Conservation (phyloP, 2,113 vertebrate genomes). For the Corynorhinus townsendii region DNA sequence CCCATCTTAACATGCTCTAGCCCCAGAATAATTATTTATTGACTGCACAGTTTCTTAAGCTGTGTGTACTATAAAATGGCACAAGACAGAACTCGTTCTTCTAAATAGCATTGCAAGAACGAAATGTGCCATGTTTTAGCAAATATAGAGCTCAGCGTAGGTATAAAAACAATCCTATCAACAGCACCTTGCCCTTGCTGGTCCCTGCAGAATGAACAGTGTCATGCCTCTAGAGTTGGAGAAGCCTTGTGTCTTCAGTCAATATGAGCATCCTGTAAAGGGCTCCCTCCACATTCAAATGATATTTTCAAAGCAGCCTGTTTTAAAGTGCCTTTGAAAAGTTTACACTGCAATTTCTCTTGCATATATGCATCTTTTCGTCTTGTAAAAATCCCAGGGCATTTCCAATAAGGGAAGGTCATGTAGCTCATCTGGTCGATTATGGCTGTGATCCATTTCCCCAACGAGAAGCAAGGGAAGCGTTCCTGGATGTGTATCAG, state of each 20-base stretch:
- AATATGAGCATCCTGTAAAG: neutral
- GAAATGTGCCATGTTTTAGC: neutral
- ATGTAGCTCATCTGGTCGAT: slow-evolving; percentile 43
- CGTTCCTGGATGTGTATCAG: slow-evolving; percentile 43
- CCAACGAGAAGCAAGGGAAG: slow-evolving; percentile 41
- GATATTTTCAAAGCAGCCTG: slow-evolving; percentile 18
- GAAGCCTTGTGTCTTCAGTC: neutral
- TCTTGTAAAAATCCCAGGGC: slow-evolving; percentile 55
- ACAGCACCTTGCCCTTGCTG: neutral
- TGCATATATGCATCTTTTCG: slow-evolving; percentile 28
- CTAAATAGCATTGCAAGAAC: neutral
- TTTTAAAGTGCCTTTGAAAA: slow-evolving; percentile 44
- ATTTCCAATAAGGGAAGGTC: slow-evolving; percentile 69
- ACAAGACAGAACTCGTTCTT: neutral
- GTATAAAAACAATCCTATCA: neutral
- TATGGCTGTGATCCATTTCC: slow-evolving; percentile 50
- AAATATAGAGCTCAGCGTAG: neutral
- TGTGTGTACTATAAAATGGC: neutral
- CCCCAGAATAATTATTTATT: neutral
- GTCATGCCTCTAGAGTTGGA: neutral
- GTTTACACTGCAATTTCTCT: slow-evolving; percentile 50
- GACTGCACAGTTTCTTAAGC: neutral
- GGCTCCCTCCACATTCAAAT: neutral
- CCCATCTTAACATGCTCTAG: neutral
- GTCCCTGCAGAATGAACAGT: neutral